Base-by-base conservation (phyloP, 2,888 invertebrate species). In the Euzetes globulus region DNA sequence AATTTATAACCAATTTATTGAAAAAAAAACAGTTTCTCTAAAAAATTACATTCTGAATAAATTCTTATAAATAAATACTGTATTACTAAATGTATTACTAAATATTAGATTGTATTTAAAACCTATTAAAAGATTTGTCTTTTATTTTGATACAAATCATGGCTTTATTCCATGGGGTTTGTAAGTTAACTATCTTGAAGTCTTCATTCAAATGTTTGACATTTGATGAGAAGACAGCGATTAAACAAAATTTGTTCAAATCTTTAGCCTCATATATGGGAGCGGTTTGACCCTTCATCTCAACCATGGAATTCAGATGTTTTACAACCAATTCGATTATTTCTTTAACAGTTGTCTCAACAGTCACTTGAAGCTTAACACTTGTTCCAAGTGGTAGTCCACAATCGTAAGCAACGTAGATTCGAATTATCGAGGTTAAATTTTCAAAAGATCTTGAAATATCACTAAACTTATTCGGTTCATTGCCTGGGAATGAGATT, bases 331-430 rank as follows among this genome's bases (percentile, higher is more conserved):
- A 86, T 83, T 94, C 92, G 77, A 98, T 92, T 73, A 98, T 94
- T 84, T 98, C 97, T 19, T 94, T 87, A 0, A 96, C 93, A 0
- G 95, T 92, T 0, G 98, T 98, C 79, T 91, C 87, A 0, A 91
- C 90, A 0, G 94, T 95, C 0, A 98, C 93, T 82, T 95, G 94
- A 3, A 98, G 85, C 80, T 94, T 94, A 47, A 98, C 88, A 79
- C 94, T 94, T 0, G 95, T 95, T 7, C 95, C 96, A 77, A 88
- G 89, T 1, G 94, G 92, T 78, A 98, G 84, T 11, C 97, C 97
- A 0, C 94, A 95, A 79, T 96, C 92, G 83, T 97, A 98, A 0
- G 97, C 96, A 7, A 96, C 95, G 81, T 91, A 96, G 9, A 98
- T 94, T 86, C 96, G 88, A 45, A 88, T 85, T 72, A 84, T 82